Evolutionary conservation across 2,888 invertebrate species (phyloP), one percentile per base, ranked within the genome.

Genomic region (Tanytarsus gracilentus): DNA sequence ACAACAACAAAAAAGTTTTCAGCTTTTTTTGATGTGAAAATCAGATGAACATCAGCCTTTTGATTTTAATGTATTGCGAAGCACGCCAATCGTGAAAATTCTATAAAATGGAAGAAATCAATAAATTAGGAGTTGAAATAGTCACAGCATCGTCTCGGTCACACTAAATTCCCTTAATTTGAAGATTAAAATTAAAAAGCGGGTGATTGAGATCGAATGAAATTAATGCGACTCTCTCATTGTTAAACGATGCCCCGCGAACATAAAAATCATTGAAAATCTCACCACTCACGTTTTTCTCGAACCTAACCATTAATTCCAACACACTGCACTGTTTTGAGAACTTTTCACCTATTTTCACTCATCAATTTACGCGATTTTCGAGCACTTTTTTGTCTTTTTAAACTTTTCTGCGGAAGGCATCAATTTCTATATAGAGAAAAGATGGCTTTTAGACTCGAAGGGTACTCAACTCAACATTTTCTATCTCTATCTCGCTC

Each of bases 11-110:
- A n/a, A 30, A 36, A 33, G 26, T 21, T 36, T 23, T 36, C 25
- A 53, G 25, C 14, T 21, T 27, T 7, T 36, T 29, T 52, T 36
- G 23, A 23, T 9, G 16, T 16, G 30, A 29, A 53, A 36, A 25
- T 53, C 53, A 53, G 53, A 53, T 53, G 53, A 25, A 6, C 36
- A 51, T 51, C 51, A 21, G 53, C 53, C 36, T 53, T 53, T 53
- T 53, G n/a, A n/a, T 36, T 36, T 36, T 30, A 29, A 27, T 36
- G 44, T 18, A 53, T 7, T 36, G 39, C 39, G n/a, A 53, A 36
- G 53, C 53, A 53, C 33, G 53, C 53, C 29, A 29, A 53, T 14
- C 6, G 25, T 18, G 6, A 33, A 36, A 53, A 27, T 14, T 23
- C 53, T 53, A 53, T 30, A 53, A 53, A 53, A 53, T 14, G 11